Evolutionary conservation across 2,113 vertebrate genomes (phyloP).

Genomic region (Benitochromis conjunctus): DNA sequence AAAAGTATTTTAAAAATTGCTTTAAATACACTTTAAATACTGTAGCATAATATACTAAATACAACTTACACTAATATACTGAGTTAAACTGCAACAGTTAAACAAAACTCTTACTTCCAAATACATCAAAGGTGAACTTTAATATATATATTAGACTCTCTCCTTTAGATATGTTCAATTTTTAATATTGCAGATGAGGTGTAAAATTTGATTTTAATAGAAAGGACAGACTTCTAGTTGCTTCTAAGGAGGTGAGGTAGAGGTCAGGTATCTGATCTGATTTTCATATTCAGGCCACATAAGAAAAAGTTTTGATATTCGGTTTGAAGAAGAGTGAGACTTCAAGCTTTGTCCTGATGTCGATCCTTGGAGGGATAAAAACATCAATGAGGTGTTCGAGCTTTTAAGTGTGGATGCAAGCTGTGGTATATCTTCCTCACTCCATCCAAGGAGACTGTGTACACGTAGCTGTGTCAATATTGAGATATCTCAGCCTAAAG

Average conservation of each 20-base stretch:
- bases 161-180: not conserved
- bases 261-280: not conserved
- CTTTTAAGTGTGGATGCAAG: conserved; percentile 47
- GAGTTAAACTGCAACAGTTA: not conserved
- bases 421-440: conserved; percentile 18
- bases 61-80: not conserved
- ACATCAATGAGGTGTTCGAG: conserved; percentile 43
- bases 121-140: not conserved
- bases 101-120: not conserved
- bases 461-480: conserved; percentile 17
- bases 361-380: conserved; percentile 9
- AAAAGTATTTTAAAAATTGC: not conserved
- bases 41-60: not conserved
- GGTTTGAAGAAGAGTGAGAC: conserved; percentile 42
- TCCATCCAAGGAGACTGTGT: conserved; percentile 34
- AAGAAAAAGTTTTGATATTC: conserved; percentile 28
- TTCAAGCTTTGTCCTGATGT: conserved; percentile 34
- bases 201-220: not conserved
- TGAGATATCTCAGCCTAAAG: conserved; percentile 16
- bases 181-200: not conserved
- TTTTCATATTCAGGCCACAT: conserved; percentile 11
- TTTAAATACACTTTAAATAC: not conserved
- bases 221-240: not conserved
- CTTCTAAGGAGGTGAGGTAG: not conserved
- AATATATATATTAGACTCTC: not conserved